Percentiles rank a stretch among this genome's conserved stretches.
phyloP scores from a whole-genome alignment of 2,113 vertebrate species.

The Spizaetus ornatus region DNA sequence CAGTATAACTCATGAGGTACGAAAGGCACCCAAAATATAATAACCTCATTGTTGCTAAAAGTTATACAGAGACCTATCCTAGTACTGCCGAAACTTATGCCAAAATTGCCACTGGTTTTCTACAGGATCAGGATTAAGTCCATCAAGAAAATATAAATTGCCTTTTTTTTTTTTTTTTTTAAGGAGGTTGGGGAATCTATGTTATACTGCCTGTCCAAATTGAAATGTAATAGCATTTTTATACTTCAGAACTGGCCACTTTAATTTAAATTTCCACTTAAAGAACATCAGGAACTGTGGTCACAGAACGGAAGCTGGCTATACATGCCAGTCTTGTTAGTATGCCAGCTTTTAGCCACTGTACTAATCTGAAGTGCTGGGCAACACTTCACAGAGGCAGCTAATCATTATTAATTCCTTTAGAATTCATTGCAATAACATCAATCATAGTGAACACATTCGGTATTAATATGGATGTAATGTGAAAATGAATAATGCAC shows the following conservation, averaged over 20 bases:
- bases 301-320: not conserved
- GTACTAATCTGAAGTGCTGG: slow-evolving; percentile 64
- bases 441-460: slow-evolving; percentile 77
- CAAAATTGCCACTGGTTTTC: not conserved
- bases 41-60: not conserved
- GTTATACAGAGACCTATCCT: not conserved
- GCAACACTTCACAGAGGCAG: slow-evolving; percentile 67
- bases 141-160: not conserved
- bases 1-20: not conserved
- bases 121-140: not conserved
- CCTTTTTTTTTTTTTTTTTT: not conserved
- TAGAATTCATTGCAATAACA: slow-evolving; percentile 80
- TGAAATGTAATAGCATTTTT: not conserved
- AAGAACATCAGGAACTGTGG: not conserved
- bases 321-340: not conserved
- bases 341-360: slow-evolving; percentile 40
- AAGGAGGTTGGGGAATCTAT: not conserved
- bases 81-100: not conserved
- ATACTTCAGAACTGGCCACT: not conserved
- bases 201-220: not conserved
- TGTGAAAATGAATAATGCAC: slow-evolving; percentile 81
- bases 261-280: not conserved
- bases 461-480: slow-evolving; percentile 79
- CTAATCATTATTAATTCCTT: slow-evolving; percentile 81
- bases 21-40: not conserved